Percentiles rank a stretch among this genome's conserved stretches.
phyloP scores from a whole-genome alignment of 2,888 invertebrate species.

The Aelia acuminata region DNA sequence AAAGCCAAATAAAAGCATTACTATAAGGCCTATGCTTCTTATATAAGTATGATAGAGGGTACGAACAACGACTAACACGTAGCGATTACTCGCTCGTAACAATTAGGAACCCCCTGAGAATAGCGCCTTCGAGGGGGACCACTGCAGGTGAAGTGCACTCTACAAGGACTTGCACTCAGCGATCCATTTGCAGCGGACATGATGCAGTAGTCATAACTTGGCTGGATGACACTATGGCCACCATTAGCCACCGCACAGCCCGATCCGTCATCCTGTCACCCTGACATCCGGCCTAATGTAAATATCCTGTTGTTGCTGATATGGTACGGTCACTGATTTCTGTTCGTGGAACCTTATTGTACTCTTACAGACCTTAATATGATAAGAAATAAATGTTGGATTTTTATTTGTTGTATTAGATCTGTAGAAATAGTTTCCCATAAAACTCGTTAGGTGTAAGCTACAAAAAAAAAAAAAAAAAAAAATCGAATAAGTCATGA shows the following conservation, averaged over 20 bases:
- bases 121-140: neutral
- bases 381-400: no score
- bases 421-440: no score
- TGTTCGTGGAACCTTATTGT: neutral
- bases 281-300: neutral
- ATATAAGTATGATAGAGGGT: neutral
- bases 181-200: conserved; percentile 19
- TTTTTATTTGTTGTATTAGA: no score
- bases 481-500: no score
- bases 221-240: neutral
- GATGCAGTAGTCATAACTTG: conserved; percentile 37
- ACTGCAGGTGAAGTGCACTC: neutral
- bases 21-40: no score
- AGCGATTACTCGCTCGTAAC: neutral
- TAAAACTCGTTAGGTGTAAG: no score
- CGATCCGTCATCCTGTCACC: conserved; percentile 24
- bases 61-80: neutral
- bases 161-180: neutral
- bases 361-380: neutral
- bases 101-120: neutral
- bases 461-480: no score
- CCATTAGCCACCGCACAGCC: neutral
- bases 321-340: neutral
- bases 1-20: no score
- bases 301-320: conserved; percentile 8